Conservation (phyloP, 2,888 invertebrate species). For the Eupsilia transversa region DNA sequence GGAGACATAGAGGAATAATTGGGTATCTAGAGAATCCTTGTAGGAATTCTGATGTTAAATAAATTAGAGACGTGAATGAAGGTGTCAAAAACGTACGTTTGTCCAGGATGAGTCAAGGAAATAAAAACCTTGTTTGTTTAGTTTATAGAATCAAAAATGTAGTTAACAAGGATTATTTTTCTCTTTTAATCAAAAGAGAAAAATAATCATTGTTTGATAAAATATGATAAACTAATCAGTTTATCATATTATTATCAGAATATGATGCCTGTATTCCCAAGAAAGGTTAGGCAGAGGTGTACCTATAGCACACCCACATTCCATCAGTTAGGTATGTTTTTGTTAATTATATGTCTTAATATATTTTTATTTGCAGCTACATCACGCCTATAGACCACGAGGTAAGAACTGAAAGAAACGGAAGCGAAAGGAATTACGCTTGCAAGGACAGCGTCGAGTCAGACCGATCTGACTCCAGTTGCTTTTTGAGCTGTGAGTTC, state of each 20-base stretch:
- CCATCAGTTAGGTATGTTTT: neutral
- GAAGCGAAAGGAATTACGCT: constrained; percentile 78
- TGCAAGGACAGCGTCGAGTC: constrained; percentile 83
- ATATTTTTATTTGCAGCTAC: constrained; percentile 78
- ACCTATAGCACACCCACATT: neutral
- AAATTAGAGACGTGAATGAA: neutral
- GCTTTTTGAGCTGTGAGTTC: constrained; percentile 90
- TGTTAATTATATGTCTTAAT: neutral
- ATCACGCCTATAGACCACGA: constrained; percentile 88
- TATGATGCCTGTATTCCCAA: neutral
- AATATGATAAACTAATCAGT: too few species aligned
- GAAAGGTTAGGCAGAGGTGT: neutral
- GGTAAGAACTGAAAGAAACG: constrained; percentile 81
- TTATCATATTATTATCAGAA: too few species aligned
- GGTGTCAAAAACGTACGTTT: neutral
- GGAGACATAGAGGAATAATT: constrained; percentile 5
- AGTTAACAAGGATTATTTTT: neutral
- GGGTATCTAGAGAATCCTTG: neutral
- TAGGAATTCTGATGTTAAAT: neutral
- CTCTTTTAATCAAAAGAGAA: too few species aligned
- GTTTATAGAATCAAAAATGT: neutral
- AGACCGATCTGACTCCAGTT: constrained; percentile 88
- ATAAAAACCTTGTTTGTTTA: neutral
- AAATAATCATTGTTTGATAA: too few species aligned
- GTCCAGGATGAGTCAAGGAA: neutral